Evolutionary conservation across 2,888 invertebrate genomes (phyloP).

Genomic region (Nasonovia ribisnigri): DNA sequence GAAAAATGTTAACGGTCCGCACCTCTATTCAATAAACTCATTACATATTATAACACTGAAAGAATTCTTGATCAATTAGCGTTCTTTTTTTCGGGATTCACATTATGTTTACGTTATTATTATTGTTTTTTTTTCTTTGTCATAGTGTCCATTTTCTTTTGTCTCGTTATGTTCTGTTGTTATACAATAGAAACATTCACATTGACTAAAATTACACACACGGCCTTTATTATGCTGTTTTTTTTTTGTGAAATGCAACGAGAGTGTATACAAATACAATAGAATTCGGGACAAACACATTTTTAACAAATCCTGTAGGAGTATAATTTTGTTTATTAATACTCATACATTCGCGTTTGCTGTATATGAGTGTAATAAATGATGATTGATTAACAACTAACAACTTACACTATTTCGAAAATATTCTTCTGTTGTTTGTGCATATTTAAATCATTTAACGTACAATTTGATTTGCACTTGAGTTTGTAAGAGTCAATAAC

Average conservation of each 20-base stretch:
- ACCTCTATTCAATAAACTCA: not conserved
- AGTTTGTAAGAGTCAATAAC: not conserved
- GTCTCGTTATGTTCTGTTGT: not conserved
- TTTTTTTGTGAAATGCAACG: conserved; percentile 1
- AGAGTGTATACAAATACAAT: conserved; percentile 37
- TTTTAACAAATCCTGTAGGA: conserved; percentile 44
- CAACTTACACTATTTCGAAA: not conserved
- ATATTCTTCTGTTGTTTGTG: not conserved
- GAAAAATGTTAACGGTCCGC: conserved; percentile 25
- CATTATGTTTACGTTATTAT: not conserved
- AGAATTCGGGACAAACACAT: conserved; percentile 15
- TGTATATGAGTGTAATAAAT: not conserved
- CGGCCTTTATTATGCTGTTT: not conserved
- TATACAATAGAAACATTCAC: conserved; percentile 39
- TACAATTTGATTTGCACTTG: not conserved
- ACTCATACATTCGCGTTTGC: not conserved
- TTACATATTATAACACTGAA: not conserved
- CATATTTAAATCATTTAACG: not conserved
- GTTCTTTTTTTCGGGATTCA: not conserved
- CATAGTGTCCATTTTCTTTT: conserved; percentile 6
- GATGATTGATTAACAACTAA: not conserved
- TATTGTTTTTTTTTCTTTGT: conserved; percentile 8
- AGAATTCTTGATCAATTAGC: conserved; percentile 28
- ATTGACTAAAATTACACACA: conserved; percentile 30
- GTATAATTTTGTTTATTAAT: conserved; percentile 34